These are phyloP conservation scores for Eulimnadia texana DNA, from an alignment of 1,140 invertebrate species.

Conservation along the genomic window DNA sequence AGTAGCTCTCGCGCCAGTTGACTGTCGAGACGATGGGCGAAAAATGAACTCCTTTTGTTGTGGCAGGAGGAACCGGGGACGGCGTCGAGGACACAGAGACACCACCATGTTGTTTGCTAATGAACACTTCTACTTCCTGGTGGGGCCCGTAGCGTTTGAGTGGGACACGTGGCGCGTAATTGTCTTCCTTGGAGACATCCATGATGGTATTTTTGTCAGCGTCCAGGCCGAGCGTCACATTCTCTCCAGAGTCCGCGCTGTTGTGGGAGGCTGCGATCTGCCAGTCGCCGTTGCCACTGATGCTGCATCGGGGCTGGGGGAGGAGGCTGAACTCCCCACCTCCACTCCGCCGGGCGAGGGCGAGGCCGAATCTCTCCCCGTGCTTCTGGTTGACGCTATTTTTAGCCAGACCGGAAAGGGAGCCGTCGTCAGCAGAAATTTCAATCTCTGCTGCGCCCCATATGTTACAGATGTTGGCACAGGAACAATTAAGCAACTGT, in stretches of 20 bases:
- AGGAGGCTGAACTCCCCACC: background rate
- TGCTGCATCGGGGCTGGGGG: background rate
- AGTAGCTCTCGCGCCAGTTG: constrained; percentile 42
- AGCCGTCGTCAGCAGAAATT: background rate
- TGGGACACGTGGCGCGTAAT: constrained; percentile 4
- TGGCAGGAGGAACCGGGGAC: constrained; percentile 41
- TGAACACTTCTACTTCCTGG: constrained; percentile 15
- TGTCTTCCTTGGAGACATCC: background rate
- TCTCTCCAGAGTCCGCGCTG: background rate
- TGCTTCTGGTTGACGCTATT: background rate
- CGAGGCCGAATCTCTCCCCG: background rate
- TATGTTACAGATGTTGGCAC: background rate
- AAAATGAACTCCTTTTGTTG: constrained; percentile 46
- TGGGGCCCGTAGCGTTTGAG: constrained; percentile 12
- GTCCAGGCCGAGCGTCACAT: background rate
- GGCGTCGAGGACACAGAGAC: background rate
- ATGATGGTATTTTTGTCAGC: background rate
- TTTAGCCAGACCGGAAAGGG: background rate
- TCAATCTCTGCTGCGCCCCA: background rate
- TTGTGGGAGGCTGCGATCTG: background rate
- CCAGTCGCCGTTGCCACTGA: background rate
- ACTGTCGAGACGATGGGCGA: constrained; percentile 54
- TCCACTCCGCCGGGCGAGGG: background rate
- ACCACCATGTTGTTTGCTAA: constrained; percentile 10
- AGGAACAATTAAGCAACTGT: background rate